Evolutionary conservation across 2,113 vertebrate genomes (phyloP).

Genomic region (Heterochromis multidens): DNA sequence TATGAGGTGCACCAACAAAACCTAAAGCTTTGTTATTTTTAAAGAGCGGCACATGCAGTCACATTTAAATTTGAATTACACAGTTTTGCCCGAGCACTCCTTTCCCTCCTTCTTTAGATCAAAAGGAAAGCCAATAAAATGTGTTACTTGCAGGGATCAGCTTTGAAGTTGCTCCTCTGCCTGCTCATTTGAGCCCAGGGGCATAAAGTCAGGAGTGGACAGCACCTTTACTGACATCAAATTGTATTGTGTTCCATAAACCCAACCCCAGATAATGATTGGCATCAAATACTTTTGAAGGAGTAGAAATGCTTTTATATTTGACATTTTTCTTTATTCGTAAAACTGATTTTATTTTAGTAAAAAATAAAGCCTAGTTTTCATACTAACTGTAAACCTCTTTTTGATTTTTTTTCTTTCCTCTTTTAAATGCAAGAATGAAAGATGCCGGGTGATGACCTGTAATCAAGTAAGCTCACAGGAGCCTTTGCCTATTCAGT

Average conservation of each 20-base stretch:
- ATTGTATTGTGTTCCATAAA: constrained; percentile 34
- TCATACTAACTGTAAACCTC: neutral
- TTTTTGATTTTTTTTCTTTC: neutral
- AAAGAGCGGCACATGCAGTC: constrained; percentile 56
- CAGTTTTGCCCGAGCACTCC: constrained; percentile 48
- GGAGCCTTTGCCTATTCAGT: constrained; percentile 34
- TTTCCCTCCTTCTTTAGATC: constrained; percentile 67
- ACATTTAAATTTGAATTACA: constrained; percentile 69
- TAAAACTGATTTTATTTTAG: neutral
- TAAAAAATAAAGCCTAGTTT: neutral
- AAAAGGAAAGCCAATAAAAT: constrained; percentile 76
- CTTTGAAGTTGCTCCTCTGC: constrained; percentile 74
- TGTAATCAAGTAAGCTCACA: constrained; percentile 43
- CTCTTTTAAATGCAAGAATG: neutral
- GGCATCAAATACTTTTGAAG: neutral
- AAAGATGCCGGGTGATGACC: constrained; percentile 12
- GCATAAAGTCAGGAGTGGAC: constrained; percentile 45
- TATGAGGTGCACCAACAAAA: constrained; percentile 31
- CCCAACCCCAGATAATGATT: constrained; percentile 26
- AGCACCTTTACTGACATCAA: constrained; percentile 3
- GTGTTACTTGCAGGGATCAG: constrained; percentile 63
- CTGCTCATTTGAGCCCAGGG: constrained; percentile 55
- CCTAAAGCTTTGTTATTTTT: constrained; percentile 55
- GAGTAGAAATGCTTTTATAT: neutral
- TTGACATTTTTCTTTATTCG: neutral